Base-by-base conservation (phyloP, 2,888 invertebrate species). In the Argynnis bischoffii region DNA sequence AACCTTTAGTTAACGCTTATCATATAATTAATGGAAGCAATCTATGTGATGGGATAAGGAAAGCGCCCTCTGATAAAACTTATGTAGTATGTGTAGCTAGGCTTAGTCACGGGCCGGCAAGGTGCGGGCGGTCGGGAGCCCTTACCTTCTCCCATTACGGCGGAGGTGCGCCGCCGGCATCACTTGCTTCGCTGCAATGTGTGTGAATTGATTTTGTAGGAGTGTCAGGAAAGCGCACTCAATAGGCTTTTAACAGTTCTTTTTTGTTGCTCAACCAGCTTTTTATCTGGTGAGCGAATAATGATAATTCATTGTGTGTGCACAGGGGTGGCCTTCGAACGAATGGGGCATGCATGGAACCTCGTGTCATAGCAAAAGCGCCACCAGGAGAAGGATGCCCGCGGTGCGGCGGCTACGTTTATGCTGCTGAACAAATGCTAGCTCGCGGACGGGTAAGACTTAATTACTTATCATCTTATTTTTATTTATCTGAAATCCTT, bases 391-490 rank as follows among this genome's bases (percentile, higher is more conserved):
- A 97, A 88, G 97, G 97, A 72, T 98, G 98, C 82, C 98, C 97
- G 46, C 94, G 97, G 79, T 98, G 97, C 85, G 97, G 97, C 74
- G 97, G 97, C 74, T 97, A 90, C 84, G 98, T 98, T 65, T 98
- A 97, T 89, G 97, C 97, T 73, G 98, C 98, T 70, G 98, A 98
- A 91, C 97, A 97, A 92, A 97, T 97, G 97, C 94, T 98, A 81
- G 97, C 97, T 76, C 95, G 97, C 86, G 97, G 97, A 94, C 94
- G 95, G 94, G 97, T 97, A 94, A 95, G 95, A 94, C 71, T 70
- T 57, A 56, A 26, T 26, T 53, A 63, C 14, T 14, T 26, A 13
- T 47, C 5, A 46, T 18, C 14, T 11, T 21, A 15, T 54, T 31
- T 18, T n/a, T 14, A 18, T 64, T 13, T 55, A n/a, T 54, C 13